These are phyloP conservation scores for Cephalopachus bancanus DNA, from an alignment of 2,797 vertebrate genomes.

Conservation along the genomic window DNA sequence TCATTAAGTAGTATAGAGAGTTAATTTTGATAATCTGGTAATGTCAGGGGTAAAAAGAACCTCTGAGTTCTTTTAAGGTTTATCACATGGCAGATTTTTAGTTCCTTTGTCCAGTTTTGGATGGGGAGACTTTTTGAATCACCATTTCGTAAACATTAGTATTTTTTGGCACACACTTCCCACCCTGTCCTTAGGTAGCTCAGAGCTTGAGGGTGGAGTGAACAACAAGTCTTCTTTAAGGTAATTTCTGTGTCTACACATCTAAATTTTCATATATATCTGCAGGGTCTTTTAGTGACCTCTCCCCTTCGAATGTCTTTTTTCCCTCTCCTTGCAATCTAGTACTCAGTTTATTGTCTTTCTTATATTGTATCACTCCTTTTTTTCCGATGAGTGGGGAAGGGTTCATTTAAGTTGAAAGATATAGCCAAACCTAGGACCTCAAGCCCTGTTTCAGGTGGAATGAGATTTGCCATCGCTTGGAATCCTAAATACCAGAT, in stretches of 20 bases:
- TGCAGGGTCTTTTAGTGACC: not conserved
- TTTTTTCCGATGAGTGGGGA: not conserved
- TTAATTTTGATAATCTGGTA: conserved; percentile 80
- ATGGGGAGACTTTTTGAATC: not conserved
- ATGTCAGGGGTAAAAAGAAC: not conserved
- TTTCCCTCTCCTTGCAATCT: not conserved
- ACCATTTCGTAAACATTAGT: not conserved
- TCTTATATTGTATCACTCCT: not conserved
- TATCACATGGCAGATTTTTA: not conserved
- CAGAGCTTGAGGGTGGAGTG: not conserved
- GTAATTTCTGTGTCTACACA: not conserved
- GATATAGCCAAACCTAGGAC: not conserved
- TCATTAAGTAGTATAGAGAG: not conserved
- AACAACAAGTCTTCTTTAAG: not conserved
- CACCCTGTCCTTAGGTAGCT: not conserved
- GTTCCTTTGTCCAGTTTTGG: not conserved
- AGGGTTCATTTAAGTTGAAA: not conserved
- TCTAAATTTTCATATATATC: not conserved
- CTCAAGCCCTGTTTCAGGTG: not conserved
- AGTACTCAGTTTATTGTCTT: not conserved
- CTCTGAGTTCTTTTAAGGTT: not conserved
- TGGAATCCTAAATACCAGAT: conserved; percentile 75
- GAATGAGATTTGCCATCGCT: not conserved
- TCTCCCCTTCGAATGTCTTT: not conserved
- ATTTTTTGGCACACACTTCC: not conserved